Evolutionary conservation across 2,797 vertebrate species (phyloP).

Genomic region (Thamnophis elegans): DNA sequence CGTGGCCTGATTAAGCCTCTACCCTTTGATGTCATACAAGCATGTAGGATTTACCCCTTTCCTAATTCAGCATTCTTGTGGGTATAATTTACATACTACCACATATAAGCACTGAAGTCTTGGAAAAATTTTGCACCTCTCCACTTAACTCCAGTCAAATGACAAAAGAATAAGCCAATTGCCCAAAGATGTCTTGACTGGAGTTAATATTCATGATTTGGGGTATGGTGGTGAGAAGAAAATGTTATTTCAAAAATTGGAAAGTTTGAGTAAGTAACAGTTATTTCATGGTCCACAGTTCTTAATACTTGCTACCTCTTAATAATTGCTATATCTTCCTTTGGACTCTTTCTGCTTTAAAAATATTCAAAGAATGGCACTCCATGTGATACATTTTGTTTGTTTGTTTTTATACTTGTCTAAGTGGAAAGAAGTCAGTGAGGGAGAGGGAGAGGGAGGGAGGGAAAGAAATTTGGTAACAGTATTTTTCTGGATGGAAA

Average conservation of each 20-base stretch:
- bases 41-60: neutral
- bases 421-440: neutral
- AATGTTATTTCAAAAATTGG: neutral
- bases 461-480: neutral
- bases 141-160: neutral
- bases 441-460: no score
- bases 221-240: neutral
- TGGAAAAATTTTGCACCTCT: neutral
- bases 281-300: neutral
- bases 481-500: neutral
- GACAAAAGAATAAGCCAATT: neutral
- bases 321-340: neutral
- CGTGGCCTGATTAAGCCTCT: neutral
- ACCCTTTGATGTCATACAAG: neutral
- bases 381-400: neutral
- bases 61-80: neutral
- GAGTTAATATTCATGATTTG: neutral
- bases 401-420: neutral
- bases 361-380: neutral
- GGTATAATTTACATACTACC: neutral
- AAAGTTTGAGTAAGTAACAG: neutral
- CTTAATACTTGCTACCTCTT: neutral
- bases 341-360: neutral
- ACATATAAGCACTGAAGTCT: neutral
- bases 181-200: neutral